These are phyloP conservation scores for Engraulis encrasicolus DNA, from an alignment of 2,113 vertebrate species.

Conservation along the genomic window DNA sequence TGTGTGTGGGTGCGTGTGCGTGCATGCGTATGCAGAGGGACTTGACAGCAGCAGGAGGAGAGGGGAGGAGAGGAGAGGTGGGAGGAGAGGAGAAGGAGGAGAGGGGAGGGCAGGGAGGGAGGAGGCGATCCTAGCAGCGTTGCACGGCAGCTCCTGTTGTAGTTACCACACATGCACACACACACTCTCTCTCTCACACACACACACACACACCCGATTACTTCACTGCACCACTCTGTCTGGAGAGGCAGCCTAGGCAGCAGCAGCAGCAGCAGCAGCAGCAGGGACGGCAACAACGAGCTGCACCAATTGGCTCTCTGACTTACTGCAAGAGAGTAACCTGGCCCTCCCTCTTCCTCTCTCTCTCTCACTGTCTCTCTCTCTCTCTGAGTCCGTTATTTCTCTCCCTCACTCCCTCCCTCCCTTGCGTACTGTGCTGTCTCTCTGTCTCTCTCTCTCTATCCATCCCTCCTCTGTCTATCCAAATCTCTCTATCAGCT, in stretches of 20 bases:
- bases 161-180: conserved; percentile 59
- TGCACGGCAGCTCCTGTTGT: conserved; percentile 62
- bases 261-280: conserved; percentile 32
- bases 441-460: background rate
- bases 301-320: conserved; percentile 42
- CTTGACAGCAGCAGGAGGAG: conserved; percentile 32
- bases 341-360: conserved; percentile 66
- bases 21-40: conserved; percentile 20
- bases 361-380: conserved; percentile 45
- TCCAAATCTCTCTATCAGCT: conserved; percentile 1
- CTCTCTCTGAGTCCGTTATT: too few relatives aligned
- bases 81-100: conserved; percentile 57
- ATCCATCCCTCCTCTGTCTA: background rate
- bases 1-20: conserved; percentile 16
- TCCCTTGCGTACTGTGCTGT: conserved; percentile 10
- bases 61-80: background rate
- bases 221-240: conserved; percentile 71
- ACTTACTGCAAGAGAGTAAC: conserved; percentile 62
- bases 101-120: conserved; percentile 37
- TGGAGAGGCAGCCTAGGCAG: conserved; percentile 17
- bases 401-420: too few relatives aligned
- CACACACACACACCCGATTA: conserved; percentile 54
- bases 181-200: background rate
- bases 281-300: conserved; percentile 46
- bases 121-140: conserved; percentile 66